Conservation (phyloP, 1,140 invertebrate genomes). For the Ceratitis capitata region DNA sequence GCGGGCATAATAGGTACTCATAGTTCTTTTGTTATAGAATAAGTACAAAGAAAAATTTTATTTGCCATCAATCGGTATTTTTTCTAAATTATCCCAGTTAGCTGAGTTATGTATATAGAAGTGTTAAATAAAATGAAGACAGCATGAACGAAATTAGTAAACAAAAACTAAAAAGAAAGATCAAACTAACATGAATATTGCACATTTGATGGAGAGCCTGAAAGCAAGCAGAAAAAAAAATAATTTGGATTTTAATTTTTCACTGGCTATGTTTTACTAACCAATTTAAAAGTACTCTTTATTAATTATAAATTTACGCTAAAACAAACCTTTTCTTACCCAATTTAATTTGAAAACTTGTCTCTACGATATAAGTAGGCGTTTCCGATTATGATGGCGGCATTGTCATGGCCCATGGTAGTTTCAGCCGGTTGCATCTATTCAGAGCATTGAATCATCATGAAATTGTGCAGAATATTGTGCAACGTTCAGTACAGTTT, state of each 20-base stretch:
- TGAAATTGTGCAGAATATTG: constrained; percentile 85
- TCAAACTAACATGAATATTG: not conserved
- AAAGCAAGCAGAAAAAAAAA: not conserved
- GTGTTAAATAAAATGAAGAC: not conserved
- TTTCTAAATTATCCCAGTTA: not conserved
- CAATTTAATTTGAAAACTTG: constrained; percentile 50
- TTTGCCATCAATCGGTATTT: not conserved
- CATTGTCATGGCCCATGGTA: constrained; percentile 88
- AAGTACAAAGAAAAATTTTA: not conserved
- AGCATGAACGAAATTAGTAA: not conserved
- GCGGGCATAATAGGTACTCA: constrained; percentile 74
- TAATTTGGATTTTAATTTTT: not conserved
- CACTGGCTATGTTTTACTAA: not conserved
- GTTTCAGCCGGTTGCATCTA: constrained; percentile 88
- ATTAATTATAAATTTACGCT: not conserved
- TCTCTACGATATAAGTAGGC: constrained; percentile 65
- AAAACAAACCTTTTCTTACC: constrained; percentile 35
- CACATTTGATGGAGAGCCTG: not conserved
- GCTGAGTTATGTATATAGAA: too few relatives aligned
- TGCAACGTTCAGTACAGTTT: constrained; percentile 80
- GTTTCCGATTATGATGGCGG: constrained; percentile 80
- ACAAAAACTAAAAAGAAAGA: too few relatives aligned
- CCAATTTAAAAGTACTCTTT: not conserved
- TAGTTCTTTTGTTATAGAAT: constrained; percentile 22
- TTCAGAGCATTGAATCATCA: constrained; percentile 87